A percentile compares a stretch with the other conserved stretches of the same genome.
Evolutionary conservation across 2,797 vertebrate genomes (phyloP).

Genomic region (Gorsachius magnificus): DNA sequence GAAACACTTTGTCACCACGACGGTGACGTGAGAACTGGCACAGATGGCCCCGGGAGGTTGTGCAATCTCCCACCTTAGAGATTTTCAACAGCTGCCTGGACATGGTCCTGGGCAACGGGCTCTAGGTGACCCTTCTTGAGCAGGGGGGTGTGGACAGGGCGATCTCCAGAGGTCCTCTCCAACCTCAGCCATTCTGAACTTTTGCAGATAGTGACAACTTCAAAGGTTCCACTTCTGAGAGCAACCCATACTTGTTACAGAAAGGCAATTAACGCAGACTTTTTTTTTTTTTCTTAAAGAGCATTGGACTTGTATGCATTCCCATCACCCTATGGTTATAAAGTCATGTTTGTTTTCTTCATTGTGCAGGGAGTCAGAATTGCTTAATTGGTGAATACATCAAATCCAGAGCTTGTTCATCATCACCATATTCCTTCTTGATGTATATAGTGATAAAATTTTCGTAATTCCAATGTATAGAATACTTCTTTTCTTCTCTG

Average conservation of each 20-base stretch:
- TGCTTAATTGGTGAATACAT: not conserved
- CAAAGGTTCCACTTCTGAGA: not conserved
- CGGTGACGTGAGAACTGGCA: no score
- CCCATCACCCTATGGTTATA: not conserved
- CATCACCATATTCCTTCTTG: not conserved
- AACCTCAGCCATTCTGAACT: not conserved
- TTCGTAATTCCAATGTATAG: no score
- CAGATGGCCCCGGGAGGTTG: not conserved
- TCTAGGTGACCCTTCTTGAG: no score
- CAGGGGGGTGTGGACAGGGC: not conserved
- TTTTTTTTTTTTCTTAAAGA: no score
- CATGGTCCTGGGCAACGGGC: no score
- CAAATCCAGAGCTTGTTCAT: not conserved
- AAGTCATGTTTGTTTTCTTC: not conserved
- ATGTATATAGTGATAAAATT: not conserved
- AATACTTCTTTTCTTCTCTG: no score
- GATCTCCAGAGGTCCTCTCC: not conserved
- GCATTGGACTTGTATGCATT: not conserved
- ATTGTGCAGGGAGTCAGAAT: not conserved
- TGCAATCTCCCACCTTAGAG: no score
- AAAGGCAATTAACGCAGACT: not conserved
- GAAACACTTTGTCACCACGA: not conserved
- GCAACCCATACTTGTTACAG: not conserved
- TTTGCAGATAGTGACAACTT: not conserved
- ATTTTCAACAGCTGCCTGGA: not conserved